Evolutionary conservation across 2,113 vertebrate species (phyloP).

Genomic region (Parus major): DNA sequence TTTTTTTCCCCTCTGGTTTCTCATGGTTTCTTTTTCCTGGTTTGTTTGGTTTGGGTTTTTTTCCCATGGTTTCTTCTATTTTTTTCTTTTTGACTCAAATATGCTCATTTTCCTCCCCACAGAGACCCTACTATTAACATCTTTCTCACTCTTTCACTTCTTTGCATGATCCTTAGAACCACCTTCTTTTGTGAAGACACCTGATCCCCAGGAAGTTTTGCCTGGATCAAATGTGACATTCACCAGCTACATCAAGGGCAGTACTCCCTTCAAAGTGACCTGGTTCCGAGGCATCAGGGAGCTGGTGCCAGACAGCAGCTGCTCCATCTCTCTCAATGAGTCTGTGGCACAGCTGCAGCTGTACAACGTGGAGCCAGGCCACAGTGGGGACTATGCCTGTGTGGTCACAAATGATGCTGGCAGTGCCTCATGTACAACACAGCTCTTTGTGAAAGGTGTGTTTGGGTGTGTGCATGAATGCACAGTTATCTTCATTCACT

Average conservation of each 20-base stretch:
- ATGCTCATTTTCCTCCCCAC: neutral
- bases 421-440: slow-evolving; percentile 86
- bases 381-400: slow-evolving; percentile 93
- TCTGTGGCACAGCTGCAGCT: slow-evolving; percentile 85
- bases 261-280: slow-evolving; percentile 88
- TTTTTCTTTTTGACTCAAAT: neutral
- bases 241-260: slow-evolving; percentile 88
- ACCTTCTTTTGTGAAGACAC: slow-evolving; percentile 91
- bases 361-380: slow-evolving; percentile 77
- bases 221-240: slow-evolving; percentile 86
- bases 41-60: neutral
- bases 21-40: neutral
- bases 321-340: slow-evolving; percentile 83
- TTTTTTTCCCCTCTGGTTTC: neutral
- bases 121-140: neutral
- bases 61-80: neutral
- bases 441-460: slow-evolving; percentile 95
- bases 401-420: slow-evolving; percentile 92
- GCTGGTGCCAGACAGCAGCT: slow-evolving; percentile 80
- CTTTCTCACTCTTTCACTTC: slow-evolving; percentile 3
- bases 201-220: slow-evolving; percentile 88
- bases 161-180: slow-evolving; percentile 80
- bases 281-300: slow-evolving; percentile 95
- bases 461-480: neutral
- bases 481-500: neutral